Evolutionary conservation across 2,888 invertebrate genomes (phyloP).

Genomic region (Leptinotarsa tumamoca): DNA sequence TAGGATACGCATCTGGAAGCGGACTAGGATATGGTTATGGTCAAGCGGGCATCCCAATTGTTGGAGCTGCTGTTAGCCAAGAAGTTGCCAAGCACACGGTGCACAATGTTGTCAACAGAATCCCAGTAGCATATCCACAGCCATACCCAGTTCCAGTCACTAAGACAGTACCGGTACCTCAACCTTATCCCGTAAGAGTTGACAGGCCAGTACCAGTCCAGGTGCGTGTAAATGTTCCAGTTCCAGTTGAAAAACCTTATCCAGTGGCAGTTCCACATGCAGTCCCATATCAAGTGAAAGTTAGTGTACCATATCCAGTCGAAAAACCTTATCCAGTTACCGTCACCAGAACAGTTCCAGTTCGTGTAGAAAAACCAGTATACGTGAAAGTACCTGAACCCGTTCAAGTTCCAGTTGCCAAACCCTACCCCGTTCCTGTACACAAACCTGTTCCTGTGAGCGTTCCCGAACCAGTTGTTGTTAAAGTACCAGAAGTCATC

Average conservation of each 20-base stretch:
- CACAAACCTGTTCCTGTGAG: slow-evolving; percentile 49
- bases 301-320: slow-evolving; percentile 52
- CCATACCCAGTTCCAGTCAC: slow-evolving; percentile 59
- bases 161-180: slow-evolving; percentile 57
- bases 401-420: slow-evolving; percentile 53
- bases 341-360: slow-evolving; percentile 51
- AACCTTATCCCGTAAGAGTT: slow-evolving; percentile 58
- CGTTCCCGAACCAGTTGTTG: slow-evolving; percentile 53
- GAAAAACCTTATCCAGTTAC: slow-evolving; percentile 58
- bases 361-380: slow-evolving; percentile 54
- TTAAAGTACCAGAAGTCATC: slow-evolving; percentile 50
- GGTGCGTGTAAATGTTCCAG: slow-evolving; percentile 52
- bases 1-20: neutral
- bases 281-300: slow-evolving; percentile 52
- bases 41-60: neutral
- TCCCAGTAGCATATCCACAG: slow-evolving; percentile 59
- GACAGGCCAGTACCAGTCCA: slow-evolving; percentile 52
- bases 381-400: slow-evolving; percentile 53
- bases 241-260: slow-evolving; percentile 58
- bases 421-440: slow-evolving; percentile 51
- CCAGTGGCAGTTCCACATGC: slow-evolving; percentile 57
- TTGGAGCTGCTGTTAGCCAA: slow-evolving; percentile 26
- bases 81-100: slow-evolving; percentile 47
- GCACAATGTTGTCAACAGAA: slow-evolving; percentile 53
- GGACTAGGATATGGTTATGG: slow-evolving; percentile 10